These are phyloP conservation scores for Acleris holmiana DNA, from an alignment of 2,888 invertebrate genomes.

Conservation along the genomic window DNA sequence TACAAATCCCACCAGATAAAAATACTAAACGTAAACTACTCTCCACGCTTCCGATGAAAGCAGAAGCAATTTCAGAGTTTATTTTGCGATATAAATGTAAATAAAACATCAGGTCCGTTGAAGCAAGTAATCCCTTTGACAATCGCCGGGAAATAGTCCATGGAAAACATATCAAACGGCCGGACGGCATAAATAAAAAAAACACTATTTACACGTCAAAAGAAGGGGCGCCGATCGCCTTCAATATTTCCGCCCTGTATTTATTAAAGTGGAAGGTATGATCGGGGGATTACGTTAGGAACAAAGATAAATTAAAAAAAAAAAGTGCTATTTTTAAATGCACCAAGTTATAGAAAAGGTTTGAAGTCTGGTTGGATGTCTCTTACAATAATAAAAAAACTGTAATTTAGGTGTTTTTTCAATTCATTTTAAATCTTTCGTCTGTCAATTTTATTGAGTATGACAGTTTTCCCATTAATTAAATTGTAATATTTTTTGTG, in stretches of 20 bases:
- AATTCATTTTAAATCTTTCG: too few species aligned
- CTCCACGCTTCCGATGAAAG: slow-evolving; percentile 4
- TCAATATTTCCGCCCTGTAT: slow-evolving; percentile 32
- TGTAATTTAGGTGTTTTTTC: too few species aligned
- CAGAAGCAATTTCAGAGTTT: slow-evolving; percentile 34
- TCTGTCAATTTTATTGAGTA: too few species aligned
- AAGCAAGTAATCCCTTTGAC: slow-evolving; percentile 45
- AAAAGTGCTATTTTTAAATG: not conserved
- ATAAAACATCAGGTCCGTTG: slow-evolving; percentile 42
- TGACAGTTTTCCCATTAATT: too few species aligned
- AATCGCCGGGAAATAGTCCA: slow-evolving; percentile 42
- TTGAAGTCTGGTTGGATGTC: too few species aligned
- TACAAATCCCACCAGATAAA: not conserved
- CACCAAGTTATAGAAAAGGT: too few species aligned
- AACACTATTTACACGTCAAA: slow-evolving; percentile 62
- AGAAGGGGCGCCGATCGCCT: slow-evolving; percentile 36
- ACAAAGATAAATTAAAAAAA: not conserved
- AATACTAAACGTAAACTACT: not conserved
- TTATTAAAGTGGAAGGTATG: slow-evolving; percentile 28
- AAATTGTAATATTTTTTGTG: too few species aligned
- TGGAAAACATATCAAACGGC: slow-evolving; percentile 44
- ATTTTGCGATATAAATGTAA: slow-evolving; percentile 44
- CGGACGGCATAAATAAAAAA: slow-evolving; percentile 51
- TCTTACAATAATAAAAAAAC: too few species aligned
- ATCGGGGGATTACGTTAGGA: not conserved